phyloP scores from a whole-genome alignment of 2,113 vertebrate species.

The Tragelaphus buxtoni region DNA sequence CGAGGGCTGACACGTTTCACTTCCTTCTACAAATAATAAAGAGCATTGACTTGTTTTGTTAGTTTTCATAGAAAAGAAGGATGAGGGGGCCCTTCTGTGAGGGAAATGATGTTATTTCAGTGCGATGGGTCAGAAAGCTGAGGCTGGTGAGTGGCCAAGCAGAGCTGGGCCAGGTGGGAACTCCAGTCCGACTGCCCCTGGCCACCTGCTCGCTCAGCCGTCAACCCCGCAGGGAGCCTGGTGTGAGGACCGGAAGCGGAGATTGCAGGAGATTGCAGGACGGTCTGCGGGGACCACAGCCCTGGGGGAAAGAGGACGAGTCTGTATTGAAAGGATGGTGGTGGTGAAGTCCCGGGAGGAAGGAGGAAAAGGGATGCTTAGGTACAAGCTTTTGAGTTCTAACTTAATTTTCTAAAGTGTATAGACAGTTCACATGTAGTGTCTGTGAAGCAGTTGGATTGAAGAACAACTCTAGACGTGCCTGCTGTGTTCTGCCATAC shows the following conservation, averaged over 20 bases:
- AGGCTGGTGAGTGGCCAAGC: not conserved
- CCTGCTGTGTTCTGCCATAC: not conserved
- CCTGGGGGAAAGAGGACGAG: no score
- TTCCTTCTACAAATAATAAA: not conserved
- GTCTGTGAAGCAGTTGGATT: not conserved
- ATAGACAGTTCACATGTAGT: not conserved
- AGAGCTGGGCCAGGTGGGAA: no score
- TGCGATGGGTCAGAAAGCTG: not conserved
- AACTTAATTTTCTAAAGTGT: not conserved
- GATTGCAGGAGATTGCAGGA: not conserved
- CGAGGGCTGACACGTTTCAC: not conserved
- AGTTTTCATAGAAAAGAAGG: not conserved
- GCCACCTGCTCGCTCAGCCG: not conserved
- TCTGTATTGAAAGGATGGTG: not conserved
- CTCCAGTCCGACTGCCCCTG: not conserved
- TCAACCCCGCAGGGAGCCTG: accelerated
- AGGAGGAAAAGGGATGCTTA: not conserved
- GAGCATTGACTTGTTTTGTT: not conserved
- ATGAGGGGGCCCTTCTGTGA: not conserved
- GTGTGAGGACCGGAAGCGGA: not conserved
- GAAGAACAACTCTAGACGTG: not conserved
- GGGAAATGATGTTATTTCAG: not conserved
- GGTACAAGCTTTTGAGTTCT: not conserved
- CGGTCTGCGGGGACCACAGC: accelerated
- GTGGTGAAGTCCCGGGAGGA: not conserved